These are phyloP conservation scores for Stegodyphus mimosarum DNA, from an alignment of 1,140 invertebrate species.

Conservation along the genomic window DNA sequence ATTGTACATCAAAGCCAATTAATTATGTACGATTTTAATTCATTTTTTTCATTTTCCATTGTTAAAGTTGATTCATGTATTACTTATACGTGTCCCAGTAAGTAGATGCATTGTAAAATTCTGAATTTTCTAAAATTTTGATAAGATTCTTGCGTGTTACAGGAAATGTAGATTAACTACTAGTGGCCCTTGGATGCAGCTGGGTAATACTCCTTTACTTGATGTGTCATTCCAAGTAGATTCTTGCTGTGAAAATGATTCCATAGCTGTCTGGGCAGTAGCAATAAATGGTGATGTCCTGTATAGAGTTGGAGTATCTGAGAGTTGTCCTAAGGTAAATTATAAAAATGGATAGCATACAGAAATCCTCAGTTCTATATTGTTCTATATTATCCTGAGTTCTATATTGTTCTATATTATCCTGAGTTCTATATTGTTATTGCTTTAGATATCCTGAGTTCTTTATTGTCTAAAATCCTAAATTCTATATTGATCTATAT, in stretches of 20 bases:
- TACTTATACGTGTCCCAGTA: too few species aligned
- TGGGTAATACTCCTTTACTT: constrained; percentile 84
- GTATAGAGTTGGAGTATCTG: constrained; percentile 80
- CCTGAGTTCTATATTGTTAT: too few species aligned
- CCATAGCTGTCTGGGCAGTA: constrained; percentile 81
- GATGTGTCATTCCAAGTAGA: constrained; percentile 82
- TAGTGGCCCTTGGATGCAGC: constrained; percentile 87
- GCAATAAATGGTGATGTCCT: constrained; percentile 85
- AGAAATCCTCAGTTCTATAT: too few species aligned
- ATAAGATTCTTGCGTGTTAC: constrained; percentile 1
- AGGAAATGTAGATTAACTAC: constrained; percentile 82
- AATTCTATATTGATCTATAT: too few species aligned
- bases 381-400: too few species aligned
- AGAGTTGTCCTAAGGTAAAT: constrained; percentile 75
- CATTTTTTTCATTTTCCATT: too few species aligned
- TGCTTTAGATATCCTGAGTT: too few species aligned
- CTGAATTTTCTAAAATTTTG: neutral
- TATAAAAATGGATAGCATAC: neutral
- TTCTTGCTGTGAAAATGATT: constrained; percentile 47
- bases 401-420: too few species aligned
- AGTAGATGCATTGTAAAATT: neutral
- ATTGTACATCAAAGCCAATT: too few species aligned
- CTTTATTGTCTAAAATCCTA: too few species aligned
- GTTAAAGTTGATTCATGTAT: too few species aligned
- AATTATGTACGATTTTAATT: too few species aligned